Base-by-base conservation (phyloP, 2,797 vertebrate species). In the Sciurus carolinensis region DNA sequence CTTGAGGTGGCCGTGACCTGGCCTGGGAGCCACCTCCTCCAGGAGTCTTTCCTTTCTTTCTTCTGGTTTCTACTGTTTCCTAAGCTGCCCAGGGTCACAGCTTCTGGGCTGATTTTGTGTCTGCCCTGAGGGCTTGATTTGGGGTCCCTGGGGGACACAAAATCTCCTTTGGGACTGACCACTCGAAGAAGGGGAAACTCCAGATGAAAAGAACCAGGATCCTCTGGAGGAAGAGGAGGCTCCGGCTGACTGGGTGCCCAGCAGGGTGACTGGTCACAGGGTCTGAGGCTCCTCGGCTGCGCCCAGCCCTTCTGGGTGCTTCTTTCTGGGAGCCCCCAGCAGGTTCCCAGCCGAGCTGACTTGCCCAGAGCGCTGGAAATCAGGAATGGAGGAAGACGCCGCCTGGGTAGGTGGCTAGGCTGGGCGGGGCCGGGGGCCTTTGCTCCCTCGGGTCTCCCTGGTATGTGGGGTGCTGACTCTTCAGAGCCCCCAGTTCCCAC, bases 241-340 rank as follows among this genome's bases (percentile, higher is more conserved):
- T 80, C 33, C 18, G 64, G 47, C 36, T 12, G 36, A 5, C 0
- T 11, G 13, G n/a, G 33, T 1, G 24, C 73, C 26, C 36, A 17
- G 7, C 1, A 17, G 33, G 12, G 11, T 6, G 15, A 7, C 22
- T 5, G 36, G 24, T 9, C 1, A 0, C 47, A 39, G 42, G 14
- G 7, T 15, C 52, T 28, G 36, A 36, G 64, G 83, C 57, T 59
- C 54, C 15, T 1, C 0, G 39, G 36, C 69, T n/a, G 66, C 52
- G 24, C 39, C 67, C 15, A 20, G 4, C 36, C 36, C 59, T 44
- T 36, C 12, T 1, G 18, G 64, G 22, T 7, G 4, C 66, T 57
- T 26, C 47, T 9, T 11, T 6, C 14, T 24, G 54, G 54, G 54
- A 52, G n/a, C 5, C 13, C 67, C 71, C 8, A 0, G 9, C 1